Percentiles rank a stretch among this genome's conserved stretches.
These are phyloP conservation scores for Herpetotheres cachinnans DNA, from an alignment of 2,113 vertebrate genomes.

Conservation along the genomic window DNA sequence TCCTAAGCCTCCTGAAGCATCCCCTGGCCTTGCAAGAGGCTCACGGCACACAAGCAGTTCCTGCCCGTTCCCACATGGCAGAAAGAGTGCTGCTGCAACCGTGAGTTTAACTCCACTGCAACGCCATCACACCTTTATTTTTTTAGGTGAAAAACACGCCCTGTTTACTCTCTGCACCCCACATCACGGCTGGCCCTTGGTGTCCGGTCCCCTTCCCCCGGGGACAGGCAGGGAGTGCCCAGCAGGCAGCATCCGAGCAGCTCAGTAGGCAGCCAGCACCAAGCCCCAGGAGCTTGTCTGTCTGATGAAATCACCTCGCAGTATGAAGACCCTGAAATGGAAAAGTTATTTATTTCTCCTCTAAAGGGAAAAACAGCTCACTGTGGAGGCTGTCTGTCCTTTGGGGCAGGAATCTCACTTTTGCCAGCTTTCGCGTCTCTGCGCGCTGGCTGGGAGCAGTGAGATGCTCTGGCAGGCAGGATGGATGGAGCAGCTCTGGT, in stretches of 20 bases:
- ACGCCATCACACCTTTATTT: background rate
- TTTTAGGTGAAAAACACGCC: background rate
- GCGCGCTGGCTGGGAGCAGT: accelerated
- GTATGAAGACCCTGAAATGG: background rate
- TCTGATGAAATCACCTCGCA: background rate
- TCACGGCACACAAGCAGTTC: accelerated
- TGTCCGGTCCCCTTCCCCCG: background rate
- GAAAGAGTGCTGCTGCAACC: accelerated
- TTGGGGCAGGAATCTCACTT: background rate
- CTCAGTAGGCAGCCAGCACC: background rate
- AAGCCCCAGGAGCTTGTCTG: background rate
- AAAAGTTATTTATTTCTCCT: conserved; percentile 40
- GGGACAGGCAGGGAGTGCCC: background rate
- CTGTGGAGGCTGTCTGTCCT: background rate
- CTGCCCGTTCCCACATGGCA: background rate
- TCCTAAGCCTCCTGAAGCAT: background rate
- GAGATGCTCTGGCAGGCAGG: background rate
- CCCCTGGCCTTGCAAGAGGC: background rate
- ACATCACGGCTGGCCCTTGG: background rate
- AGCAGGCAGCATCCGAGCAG: background rate
- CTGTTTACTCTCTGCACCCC: accelerated
- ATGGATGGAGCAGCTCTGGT: background rate
- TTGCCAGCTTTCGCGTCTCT: background rate
- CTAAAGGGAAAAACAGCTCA: background rate
- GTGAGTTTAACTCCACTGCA: background rate